phyloP scores from a whole-genome alignment of 2,888 invertebrate species.

The Tanytarsus gracilentus region DNA sequence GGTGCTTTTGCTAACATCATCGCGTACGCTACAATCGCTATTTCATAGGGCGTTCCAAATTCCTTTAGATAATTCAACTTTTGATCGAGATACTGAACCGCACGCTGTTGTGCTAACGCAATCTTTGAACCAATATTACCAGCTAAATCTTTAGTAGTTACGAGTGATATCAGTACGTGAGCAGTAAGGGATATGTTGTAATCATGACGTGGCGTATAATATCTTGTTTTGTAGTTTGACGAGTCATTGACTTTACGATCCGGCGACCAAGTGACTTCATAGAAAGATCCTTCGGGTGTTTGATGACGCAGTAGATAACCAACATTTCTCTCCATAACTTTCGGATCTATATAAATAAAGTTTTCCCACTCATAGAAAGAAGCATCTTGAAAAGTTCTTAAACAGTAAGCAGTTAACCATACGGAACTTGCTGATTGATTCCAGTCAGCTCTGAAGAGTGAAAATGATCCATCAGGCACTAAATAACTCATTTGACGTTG shows the following conservation, averaged over 20 bases:
- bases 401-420: conserved; percentile 88
- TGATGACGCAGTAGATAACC: conserved; percentile 82
- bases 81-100: conserved; percentile 69
- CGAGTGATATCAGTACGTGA: conserved; percentile 81
- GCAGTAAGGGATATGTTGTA: conserved; percentile 86
- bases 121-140: conserved; percentile 44
- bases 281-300: conserved; percentile 76
- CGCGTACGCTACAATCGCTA: conserved; percentile 84
- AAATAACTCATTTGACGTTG: conserved; percentile 86
- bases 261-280: conserved; percentile 77
- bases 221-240: conserved; percentile 45
- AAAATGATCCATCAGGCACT: conserved; percentile 84
- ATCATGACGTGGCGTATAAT: conserved; percentile 48
- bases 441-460: conserved; percentile 87
- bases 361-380: conserved; percentile 97
- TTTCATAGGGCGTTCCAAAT: conserved; percentile 68
- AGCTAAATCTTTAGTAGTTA: conserved; percentile 70
- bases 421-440: conserved; percentile 80
- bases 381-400: conserved; percentile 80
- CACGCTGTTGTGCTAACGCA: conserved; percentile 64
- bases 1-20: conserved; percentile 74
- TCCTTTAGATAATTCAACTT: conserved; percentile 67
- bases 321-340: conserved; percentile 74
- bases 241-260: conserved; percentile 81
- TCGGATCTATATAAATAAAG: conserved; percentile 85